These are phyloP conservation scores for Coenonympha glycerion DNA, from an alignment of 2,888 invertebrate genomes.

Conservation along the genomic window DNA sequence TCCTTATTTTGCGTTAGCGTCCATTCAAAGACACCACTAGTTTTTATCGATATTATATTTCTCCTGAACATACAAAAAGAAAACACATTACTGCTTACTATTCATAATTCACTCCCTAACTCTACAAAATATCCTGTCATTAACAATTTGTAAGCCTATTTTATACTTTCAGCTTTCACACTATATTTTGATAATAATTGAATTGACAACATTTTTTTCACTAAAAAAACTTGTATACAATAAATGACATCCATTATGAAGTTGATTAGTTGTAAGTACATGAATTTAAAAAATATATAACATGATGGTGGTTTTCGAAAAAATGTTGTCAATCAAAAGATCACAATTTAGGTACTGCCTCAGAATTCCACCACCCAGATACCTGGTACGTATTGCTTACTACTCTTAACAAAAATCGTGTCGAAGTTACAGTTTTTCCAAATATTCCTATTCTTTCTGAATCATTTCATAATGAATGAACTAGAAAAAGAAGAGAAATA, in stretches of 20 bases:
- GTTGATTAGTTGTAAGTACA: no score
- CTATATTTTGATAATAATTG: neutral
- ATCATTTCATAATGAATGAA: no score
- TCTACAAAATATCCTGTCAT: neutral
- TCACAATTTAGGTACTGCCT: conserved; percentile 27
- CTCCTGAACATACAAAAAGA: no score
- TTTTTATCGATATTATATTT: no score
- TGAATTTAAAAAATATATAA: neutral
- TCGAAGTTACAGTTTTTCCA: conserved; percentile 25
- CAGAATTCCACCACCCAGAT: conserved; percentile 20
- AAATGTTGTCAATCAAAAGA: conserved; percentile 13
- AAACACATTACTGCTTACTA: neutral
- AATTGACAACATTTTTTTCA: neutral
- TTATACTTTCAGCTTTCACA: conserved; percentile 1
- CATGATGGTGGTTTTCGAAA: neutral
- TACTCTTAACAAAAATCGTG: conserved; percentile 22
- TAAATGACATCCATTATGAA: no score
- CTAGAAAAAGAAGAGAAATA: no score
- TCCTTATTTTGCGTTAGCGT: no score
- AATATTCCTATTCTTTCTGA: no score
- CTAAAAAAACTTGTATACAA: no score
- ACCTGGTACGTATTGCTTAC: conserved; percentile 35
- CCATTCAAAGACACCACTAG: no score
- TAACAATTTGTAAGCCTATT: neutral
- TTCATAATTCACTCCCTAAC: neutral